Conservation (phyloP, 2,113 vertebrate genomes). For the Coturnix japonica region DNA sequence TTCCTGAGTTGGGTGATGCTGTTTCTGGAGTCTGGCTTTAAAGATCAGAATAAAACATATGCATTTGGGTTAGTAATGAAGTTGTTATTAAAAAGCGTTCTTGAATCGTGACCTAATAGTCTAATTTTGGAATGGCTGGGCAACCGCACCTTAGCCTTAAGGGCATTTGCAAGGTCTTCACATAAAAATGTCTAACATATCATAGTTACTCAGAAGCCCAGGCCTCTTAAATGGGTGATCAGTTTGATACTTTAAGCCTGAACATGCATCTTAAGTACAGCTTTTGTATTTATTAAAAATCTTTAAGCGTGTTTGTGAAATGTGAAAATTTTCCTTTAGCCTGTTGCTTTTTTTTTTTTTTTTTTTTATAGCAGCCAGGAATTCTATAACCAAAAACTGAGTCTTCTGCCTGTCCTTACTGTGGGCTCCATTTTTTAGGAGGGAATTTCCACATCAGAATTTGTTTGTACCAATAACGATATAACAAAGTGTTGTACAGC, state of each 20-base stretch:
- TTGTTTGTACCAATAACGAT: neutral
- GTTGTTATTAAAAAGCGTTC: neutral
- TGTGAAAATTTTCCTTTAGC: neutral
- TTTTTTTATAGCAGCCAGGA: neutral
- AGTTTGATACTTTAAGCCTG: neutral
- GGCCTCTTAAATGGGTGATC: neutral
- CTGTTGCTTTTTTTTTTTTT: neutral
- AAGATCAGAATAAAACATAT: neutral
- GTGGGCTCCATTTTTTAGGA: neutral
- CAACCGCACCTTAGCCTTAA: conserved; percentile 10
- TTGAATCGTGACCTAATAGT: conserved; percentile 1
- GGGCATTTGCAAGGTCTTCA: conserved; percentile 20
- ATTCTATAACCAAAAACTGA: neutral
- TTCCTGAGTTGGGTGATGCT: neutral
- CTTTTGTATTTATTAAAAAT: conserved; percentile 11
- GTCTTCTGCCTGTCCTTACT: neutral
- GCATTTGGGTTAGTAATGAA: neutral
- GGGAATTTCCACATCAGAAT: neutral
- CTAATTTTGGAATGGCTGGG: conserved; percentile 25
- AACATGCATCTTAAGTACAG: neutral
- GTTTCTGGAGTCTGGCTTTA: neutral
- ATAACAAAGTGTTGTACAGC: neutral
- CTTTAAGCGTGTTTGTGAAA: neutral
- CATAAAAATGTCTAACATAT: neutral
- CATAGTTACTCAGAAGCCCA: neutral